Percentiles rank a stretch among this genome's conserved stretches.
Evolutionary conservation across 1,140 invertebrate species (phyloP).

Genomic region (Drosophila parabipectinata): DNA sequence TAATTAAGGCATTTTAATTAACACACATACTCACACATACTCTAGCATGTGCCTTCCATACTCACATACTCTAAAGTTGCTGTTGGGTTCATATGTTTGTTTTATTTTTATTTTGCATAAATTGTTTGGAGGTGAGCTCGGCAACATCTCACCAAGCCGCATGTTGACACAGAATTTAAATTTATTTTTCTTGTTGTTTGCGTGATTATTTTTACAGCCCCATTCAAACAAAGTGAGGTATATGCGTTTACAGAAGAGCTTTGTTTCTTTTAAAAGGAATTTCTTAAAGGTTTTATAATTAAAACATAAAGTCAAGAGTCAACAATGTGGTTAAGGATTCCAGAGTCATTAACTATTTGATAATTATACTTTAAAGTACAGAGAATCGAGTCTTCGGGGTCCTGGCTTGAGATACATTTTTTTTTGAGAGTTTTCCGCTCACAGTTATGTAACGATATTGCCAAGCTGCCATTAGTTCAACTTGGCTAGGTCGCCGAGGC

Average conservation of each 20-base stretch:
- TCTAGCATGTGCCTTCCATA: conserved; percentile 27
- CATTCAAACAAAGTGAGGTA: conserved; percentile 20
- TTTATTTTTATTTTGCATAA: conserved; percentile 58
- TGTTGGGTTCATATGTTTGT: conserved; percentile 15
- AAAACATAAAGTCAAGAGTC: neutral
- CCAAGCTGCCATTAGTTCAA: conserved; percentile 62
- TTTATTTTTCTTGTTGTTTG: conserved; percentile 71
- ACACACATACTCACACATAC: conserved; percentile 50
- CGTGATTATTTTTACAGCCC: conserved; percentile 45
- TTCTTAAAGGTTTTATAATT: too few relatives aligned
- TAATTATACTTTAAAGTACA: neutral
- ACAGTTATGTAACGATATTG: conserved; percentile 28
- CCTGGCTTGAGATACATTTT: conserved; percentile 7
- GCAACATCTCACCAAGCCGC: conserved; percentile 50
- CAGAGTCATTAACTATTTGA: neutral
- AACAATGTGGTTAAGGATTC: neutral
- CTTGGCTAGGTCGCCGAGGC: conserved; percentile 41
- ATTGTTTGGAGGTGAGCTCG: conserved; percentile 40
- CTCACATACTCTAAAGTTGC: conserved; percentile 11
- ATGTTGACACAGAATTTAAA: conserved; percentile 78
- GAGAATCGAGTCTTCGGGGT: neutral
- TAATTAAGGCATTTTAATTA: conserved; percentile 80
- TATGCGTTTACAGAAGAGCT: conserved; percentile 13
- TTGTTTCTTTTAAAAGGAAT: neutral
- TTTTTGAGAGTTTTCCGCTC: conserved; percentile 14